Base-by-base conservation (phyloP, 2,797 vertebrate genomes). In the Brotula barbata region DNA sequence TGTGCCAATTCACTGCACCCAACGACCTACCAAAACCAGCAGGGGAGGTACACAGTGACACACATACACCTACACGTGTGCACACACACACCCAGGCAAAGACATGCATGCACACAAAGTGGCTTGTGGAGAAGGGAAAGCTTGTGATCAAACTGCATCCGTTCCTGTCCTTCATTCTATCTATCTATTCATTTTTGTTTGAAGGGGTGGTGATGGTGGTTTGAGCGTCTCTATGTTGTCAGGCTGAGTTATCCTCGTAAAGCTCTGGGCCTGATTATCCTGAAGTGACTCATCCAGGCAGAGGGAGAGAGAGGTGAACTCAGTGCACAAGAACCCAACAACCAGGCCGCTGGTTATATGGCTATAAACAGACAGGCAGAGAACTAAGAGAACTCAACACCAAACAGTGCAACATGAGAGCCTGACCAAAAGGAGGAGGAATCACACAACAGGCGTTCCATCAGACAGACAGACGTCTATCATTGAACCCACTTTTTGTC, bases 231-330 rank as follows among this genome's bases (percentile, higher is more conserved):
- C 82, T 77, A 57, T 57, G 60, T 66, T 84, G 83, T 80, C 70
- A 40, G 48, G 55, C 77, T 69, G 73, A 84, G 85, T 87, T 88
- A 85, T 85, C 87, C 84, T 83, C 28, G 74, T 83, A 87, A 84
- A 86, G 82, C 88, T 88, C 83, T 86, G 87, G 83, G 81, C 78
- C 81, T 87, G 86, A 89, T 88, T 88, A 88, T 87, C 84, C 84
- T 73, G 77, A 49, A 34, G 78, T 90, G 89, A 89, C 83, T 89
- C 88, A 90, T 77, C 68, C 59, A 58, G 68, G 34, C 47, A 55
- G 67, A 50, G 62, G n/a, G 43, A 12, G 23, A 64, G 72, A 69
- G 82, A 85, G 87, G 83, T 87, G 84, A 87, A 88, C 67, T 84
- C 82, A 77, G 88, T 89, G 75, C 87, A 89, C 78, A 68, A 82